Evolutionary conservation across 30 jellyfish, hydroid and myxozoan genomes (phyloP).

Genomic region (Turritopsis rubra): DNA sequence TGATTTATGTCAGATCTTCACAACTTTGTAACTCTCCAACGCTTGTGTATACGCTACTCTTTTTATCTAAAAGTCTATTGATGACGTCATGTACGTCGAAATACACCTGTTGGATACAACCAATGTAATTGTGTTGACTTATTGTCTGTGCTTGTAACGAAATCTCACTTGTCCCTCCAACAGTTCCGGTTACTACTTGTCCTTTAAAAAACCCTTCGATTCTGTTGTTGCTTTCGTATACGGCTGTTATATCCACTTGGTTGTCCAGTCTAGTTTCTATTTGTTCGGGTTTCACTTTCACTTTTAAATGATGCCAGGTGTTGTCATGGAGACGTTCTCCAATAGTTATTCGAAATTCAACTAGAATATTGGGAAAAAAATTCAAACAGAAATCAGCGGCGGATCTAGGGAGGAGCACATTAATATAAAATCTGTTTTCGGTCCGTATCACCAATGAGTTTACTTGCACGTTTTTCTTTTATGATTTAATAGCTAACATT

Average conservation of each 20-base stretch:
- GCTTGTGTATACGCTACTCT: not conserved
- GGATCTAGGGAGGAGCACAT: no score
- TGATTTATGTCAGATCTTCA: not conserved
- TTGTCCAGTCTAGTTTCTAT: not conserved
- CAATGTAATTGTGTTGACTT: not conserved
- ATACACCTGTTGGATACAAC: constrained; percentile 15
- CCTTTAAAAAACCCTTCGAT: not conserved
- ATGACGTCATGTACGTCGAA: constrained; percentile 1
- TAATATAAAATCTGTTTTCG: no score
- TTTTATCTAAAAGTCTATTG: not conserved
- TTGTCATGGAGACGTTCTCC: constrained; percentile 11
- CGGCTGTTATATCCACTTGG: not conserved
- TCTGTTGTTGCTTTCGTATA: not conserved
- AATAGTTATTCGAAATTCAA: not conserved
- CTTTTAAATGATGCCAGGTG: not conserved
- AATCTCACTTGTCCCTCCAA: not conserved
- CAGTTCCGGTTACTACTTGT: not conserved
- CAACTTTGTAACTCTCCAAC: constrained; percentile 10
- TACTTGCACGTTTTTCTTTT: no score
- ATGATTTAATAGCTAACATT: no score
- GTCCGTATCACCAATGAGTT: no score
- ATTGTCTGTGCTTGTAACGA: not conserved
- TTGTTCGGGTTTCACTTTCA: not conserved
- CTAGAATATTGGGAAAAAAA: not conserved
- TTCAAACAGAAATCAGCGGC: no score